These are phyloP conservation scores for Malurus cyaneus DNA, from an alignment of 2,113 vertebrate genomes.

Conservation along the genomic window DNA sequence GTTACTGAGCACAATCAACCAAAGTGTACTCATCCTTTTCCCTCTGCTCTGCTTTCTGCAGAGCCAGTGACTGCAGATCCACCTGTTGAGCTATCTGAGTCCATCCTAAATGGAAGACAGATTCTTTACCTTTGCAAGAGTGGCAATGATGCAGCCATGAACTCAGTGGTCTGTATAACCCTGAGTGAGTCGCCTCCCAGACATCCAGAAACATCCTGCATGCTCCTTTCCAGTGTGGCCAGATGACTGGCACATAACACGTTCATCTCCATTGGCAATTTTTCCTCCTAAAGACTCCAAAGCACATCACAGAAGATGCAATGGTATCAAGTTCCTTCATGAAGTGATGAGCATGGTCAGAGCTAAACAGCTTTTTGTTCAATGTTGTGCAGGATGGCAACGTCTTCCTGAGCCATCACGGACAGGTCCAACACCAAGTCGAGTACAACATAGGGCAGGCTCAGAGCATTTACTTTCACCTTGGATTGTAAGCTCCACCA, in stretches of 20 bases:
- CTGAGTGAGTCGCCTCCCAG: not conserved
- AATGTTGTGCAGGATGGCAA: fast-evolving
- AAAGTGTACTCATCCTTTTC: not conserved
- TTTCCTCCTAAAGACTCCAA: not conserved
- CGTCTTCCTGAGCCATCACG: not conserved
- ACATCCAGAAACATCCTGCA: not conserved
- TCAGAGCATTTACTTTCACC: not conserved
- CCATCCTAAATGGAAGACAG: not conserved
- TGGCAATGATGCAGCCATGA: not conserved
- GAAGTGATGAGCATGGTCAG: not conserved
- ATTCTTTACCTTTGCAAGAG: not conserved
- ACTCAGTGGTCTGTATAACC: not conserved
- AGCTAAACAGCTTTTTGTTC: not conserved
- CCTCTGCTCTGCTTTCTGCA: not conserved
- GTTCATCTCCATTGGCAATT: not conserved
- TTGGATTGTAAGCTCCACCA: not conserved
- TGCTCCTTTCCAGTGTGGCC: not conserved
- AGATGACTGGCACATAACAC: not conserved
- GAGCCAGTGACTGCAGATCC: not conserved
- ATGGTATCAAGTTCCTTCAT: not conserved
- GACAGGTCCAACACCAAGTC: not conserved
- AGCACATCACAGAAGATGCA: not conserved
- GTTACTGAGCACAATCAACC: not conserved
- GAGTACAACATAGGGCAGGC: not conserved
- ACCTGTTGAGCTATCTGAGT: not conserved